A percentile compares a stretch with the other conserved stretches of the same genome.
These are phyloP conservation scores for Bombus waltoni DNA, from an alignment of 1,140 invertebrate species.

Conservation along the genomic window DNA sequence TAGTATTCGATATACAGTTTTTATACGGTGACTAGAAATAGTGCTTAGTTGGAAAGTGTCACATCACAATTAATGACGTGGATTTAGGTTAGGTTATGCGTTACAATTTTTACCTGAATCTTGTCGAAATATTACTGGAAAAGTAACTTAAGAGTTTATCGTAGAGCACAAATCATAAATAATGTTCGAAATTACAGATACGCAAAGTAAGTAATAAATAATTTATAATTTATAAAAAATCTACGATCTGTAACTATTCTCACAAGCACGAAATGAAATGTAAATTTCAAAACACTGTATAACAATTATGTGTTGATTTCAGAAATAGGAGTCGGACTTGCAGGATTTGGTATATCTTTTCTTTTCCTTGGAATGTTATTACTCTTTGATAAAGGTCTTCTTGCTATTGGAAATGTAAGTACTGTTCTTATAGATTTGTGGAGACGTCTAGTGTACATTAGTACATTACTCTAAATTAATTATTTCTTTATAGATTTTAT, in stretches of 20 bases:
- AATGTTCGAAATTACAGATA: conserved; percentile 89
- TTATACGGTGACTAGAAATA: conserved; percentile 21
- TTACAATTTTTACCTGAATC: conserved; percentile 47
- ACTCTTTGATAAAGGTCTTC: conserved; percentile 98
- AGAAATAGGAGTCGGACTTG: conserved; percentile 99
- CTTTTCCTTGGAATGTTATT: conserved; percentile 97
- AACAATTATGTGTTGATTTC: conserved; percentile 56
- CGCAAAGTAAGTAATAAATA: conserved; percentile 86
- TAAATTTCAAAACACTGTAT: conserved; percentile 26
- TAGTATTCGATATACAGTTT: conserved; percentile 6
- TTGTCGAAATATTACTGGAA: conserved; percentile 1
- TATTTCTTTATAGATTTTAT: conserved; percentile 89
- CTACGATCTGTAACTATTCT: conserved; percentile 8
- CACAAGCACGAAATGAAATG: background rate
- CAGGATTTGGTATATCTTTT: conserved; percentile 98
- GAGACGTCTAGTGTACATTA: background rate
- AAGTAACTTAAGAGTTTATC: conserved; percentile 2
- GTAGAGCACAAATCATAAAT: conserved; percentile 49
- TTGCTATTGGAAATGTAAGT: conserved; percentile 99
- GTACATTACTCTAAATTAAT: background rate
- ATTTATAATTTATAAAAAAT: background rate
- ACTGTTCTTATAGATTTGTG: background rate
- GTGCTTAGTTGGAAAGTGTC: conserved; percentile 20
- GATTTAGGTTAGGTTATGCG: conserved; percentile 78
- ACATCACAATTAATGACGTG: conserved; percentile 77